Conservation (phyloP, 1,140 invertebrate species). For the Anastrepha obliqua region DNA sequence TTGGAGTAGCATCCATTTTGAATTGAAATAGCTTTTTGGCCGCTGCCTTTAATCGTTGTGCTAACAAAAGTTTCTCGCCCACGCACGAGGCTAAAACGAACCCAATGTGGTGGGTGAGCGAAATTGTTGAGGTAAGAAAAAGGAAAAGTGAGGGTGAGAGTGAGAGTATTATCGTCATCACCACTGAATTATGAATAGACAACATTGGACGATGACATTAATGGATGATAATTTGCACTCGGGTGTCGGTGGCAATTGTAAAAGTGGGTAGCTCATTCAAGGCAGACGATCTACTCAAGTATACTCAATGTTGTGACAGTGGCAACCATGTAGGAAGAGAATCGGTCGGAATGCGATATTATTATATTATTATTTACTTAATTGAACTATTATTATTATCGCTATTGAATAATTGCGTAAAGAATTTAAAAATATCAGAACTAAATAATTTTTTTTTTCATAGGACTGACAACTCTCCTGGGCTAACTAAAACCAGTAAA, state of each 20-base stretch:
- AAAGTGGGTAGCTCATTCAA: neutral
- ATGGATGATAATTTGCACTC: neutral
- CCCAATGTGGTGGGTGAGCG: neutral
- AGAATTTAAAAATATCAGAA: too few species aligned
- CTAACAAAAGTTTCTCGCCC: too few species aligned
- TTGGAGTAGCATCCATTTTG: neutral
- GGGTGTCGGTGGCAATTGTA: neutral
- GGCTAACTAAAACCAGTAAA: too few species aligned
- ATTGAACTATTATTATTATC: too few species aligned
- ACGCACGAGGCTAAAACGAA: too few species aligned
- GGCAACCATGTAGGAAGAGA: too few species aligned
- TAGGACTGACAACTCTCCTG: too few species aligned
- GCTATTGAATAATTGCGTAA: too few species aligned
- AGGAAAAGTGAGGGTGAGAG: neutral
- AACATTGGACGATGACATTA: neutral
- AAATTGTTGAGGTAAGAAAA: neutral
- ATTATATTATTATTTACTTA: too few species aligned
- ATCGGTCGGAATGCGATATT: too few species aligned
- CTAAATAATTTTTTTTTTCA: too few species aligned
- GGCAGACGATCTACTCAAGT: neutral
- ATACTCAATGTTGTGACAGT: too few species aligned
- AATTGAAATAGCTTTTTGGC: neutral
- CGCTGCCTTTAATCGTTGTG: neutral
- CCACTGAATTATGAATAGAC: neutral
- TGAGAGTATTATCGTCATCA: neutral